Percentiles rank a stretch among this genome's conserved stretches.
Conservation (phyloP, 2,797 vertebrate species). For the Anguilla obscura region DNA sequence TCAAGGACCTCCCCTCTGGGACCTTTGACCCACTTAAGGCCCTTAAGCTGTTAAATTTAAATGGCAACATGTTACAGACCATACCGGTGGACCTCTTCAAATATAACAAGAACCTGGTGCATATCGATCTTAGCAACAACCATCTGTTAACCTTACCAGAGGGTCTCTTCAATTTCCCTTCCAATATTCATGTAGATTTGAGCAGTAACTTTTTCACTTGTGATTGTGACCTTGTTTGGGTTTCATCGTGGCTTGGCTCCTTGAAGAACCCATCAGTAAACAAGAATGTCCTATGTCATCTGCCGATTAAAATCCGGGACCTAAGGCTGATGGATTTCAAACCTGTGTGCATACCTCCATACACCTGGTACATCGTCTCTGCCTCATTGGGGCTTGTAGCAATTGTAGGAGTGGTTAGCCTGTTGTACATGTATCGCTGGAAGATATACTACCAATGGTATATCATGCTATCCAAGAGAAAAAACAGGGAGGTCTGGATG, state of each 20-base stretch:
- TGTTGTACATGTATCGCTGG: slow-evolving; percentile 20
- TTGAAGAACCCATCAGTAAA: background rate
- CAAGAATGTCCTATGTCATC: background rate
- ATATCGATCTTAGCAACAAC: slow-evolving; percentile 30
- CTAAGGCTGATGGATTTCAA: slow-evolving; percentile 9
- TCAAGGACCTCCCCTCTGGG: background rate
- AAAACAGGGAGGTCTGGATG: slow-evolving; percentile 13
- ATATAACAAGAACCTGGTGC: slow-evolving; percentile 25
- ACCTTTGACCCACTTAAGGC: slow-evolving; percentile 6
- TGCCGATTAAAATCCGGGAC: background rate
- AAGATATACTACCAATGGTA: slow-evolving; percentile 37
- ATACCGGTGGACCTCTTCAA: slow-evolving; percentile 29
- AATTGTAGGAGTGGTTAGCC: background rate
- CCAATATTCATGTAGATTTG: slow-evolving; percentile 19
- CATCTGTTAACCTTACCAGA: slow-evolving; percentile 20
- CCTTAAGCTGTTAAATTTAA: slow-evolving; percentile 25
- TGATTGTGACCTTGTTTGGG: slow-evolving; percentile 27
- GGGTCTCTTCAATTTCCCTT: slow-evolving; percentile 19
- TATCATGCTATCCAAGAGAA: slow-evolving; percentile 26
- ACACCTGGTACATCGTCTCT: slow-evolving; percentile 21
- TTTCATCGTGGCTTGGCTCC: slow-evolving; percentile 10
- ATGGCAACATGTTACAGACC: slow-evolving; percentile 21
- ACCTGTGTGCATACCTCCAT: slow-evolving; percentile 18
- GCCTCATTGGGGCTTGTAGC: background rate
- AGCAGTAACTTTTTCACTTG: slow-evolving; percentile 23